Base-by-base conservation (phyloP, 1,140 invertebrate genomes). In the Caerostris extrusa region DNA sequence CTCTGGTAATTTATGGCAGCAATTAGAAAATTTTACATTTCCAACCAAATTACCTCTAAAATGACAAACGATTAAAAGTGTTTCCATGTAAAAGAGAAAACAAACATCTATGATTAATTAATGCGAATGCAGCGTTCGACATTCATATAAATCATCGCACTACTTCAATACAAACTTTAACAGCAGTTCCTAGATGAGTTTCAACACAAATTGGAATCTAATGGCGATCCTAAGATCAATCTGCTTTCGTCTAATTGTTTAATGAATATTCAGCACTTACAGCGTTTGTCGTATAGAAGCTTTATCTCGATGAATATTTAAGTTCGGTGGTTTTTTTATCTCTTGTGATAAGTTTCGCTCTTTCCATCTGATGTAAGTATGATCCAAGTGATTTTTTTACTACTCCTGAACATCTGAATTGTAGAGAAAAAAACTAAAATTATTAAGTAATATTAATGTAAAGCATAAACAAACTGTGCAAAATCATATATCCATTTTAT, bases 101-200 rank as follows among this genome's bases (percentile, higher is more conserved):
- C 8, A 53, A 64, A 61, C 10, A 12, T 7, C 5, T 50, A 53
- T 87, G 85, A 87, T 87, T 64, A 64, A 87, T 60, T 50, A 61
- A 6, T 57, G 34, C 8, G n/a, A 87, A 14, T 64, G 60, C 57
- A 34, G 56, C 14, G 14, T 53, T 56, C n/a, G 60, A 87, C 58
- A 57, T 50, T 7, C 7, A 4, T 7, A 61, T 87, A 87, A 64
- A 60, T 61, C 85, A 87, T 64, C 12, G 17, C 19, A 19, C 7
- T 56, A 57, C 19, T 83, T 83, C 82, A 83, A 58, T 83, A 83
- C 82, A 57, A 87, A 87, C 56, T 64, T 61, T 61, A 87, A 87
- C 50, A 60, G 12, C n/a, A 87, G 57, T 64, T 87, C 50, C 85
- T 61, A 14, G 34, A 64, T 61, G 34, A 55, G 34, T 60, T 87